phyloP scores from a whole-genome alignment of 2,888 invertebrate genomes.

The Caenorhabditis sulstoni region DNA sequence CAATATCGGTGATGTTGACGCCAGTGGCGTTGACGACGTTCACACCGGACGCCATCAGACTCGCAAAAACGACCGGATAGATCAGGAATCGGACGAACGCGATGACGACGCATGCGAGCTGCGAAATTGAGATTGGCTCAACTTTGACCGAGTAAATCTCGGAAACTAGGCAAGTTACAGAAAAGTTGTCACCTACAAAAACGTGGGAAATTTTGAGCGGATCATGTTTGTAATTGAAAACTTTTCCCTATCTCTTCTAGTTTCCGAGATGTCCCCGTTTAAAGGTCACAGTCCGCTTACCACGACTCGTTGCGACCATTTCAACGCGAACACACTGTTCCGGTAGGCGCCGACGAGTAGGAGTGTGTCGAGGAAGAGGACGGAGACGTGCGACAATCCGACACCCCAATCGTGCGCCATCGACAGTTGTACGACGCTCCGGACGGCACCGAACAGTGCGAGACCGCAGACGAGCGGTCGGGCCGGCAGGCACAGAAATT shows the following conservation, averaged over 20 bases:
- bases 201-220: background rate
- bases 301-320: slow-evolving; percentile 48
- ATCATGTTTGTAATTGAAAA: no score
- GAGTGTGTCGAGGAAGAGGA: slow-evolving; percentile 26
- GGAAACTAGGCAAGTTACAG: background rate
- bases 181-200: slow-evolving; percentile 5
- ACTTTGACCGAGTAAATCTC: background rate
- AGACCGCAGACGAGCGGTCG: slow-evolving; percentile 40
- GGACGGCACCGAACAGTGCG: slow-evolving; percentile 29
- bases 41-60: slow-evolving; percentile 37
- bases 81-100: slow-evolving; percentile 32
- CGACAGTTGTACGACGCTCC: slow-evolving; percentile 35
- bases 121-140: slow-evolving; percentile 2
- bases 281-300: no score
- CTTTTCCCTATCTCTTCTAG: background rate
- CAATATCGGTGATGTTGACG: background rate
- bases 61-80: slow-evolving; percentile 44
- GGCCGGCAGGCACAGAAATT: slow-evolving; percentile 37
- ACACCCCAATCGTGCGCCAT: slow-evolving; percentile 11
- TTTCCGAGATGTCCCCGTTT: no score
- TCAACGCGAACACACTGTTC: slow-evolving; percentile 44
- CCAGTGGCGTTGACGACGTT: slow-evolving; percentile 23
- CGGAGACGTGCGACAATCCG: slow-evolving; percentile 23
- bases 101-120: slow-evolving; percentile 39
- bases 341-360: slow-evolving; percentile 35